Base-by-base conservation (phyloP, 1,140 invertebrate species). In the Condylostylus longicornis region DNA sequence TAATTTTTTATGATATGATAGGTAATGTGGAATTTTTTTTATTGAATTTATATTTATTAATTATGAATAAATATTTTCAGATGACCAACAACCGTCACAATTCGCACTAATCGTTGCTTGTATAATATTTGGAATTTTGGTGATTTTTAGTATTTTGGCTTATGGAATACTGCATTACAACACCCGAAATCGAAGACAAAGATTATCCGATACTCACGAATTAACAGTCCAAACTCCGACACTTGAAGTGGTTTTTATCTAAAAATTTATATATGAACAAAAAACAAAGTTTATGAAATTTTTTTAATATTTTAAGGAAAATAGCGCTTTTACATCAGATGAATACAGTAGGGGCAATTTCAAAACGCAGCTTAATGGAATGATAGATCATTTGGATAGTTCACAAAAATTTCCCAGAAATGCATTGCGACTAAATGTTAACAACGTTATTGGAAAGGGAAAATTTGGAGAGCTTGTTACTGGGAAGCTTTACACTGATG, bases 401-500 rank as follows among this genome's bases (percentile, higher is more conserved):
- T 61, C 79, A 0, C 78, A 76, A 70, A 77, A 71, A 39, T 75
- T 85, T 54, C 75, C 81, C 1, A 67, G 71, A 31, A 77, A 73
- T 50, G 66, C 71, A 32, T 52, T 86, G 29, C 74, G 74, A 19
- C 65, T 82, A 14, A 74, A 80, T 47, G 67, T 71, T 2, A 67
- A 68, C 12, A 65, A 74, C 46, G 52, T 81, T n/a, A 59, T 81
- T 21, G 74, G 75, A 1, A 60, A 74, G n/a, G 82, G 82, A 15
- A 69, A 68, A 44, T 88, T 79, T 61, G 82, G 82, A 0, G 72
- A 74, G 32, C 72, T 86, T 13, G 73, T 77, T 18, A 72, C 63
- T 40, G 79, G 75, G 1, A 70, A 64, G 30, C 64, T 82, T 2
- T 63, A 42, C 1, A 32, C 41, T 0, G 35, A 38, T 31, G 36